Percentiles rank a stretch among this genome's conserved stretches.
Conservation (phyloP, 1,140 invertebrate species). For the Aphis craccivora region DNA sequence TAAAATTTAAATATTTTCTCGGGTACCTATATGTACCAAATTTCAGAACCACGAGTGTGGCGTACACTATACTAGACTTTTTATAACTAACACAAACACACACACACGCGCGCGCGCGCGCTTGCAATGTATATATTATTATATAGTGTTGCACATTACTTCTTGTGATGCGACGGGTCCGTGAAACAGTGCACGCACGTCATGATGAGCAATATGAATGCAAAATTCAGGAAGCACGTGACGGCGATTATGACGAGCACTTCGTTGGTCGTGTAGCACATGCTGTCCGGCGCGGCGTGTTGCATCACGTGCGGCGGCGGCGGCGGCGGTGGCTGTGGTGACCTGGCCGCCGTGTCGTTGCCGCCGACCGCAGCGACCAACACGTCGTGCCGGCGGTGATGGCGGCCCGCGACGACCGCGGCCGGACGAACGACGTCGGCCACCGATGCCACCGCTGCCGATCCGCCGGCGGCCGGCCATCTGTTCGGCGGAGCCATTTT, state of each 20-base stretch:
- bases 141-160: neutral
- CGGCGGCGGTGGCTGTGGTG: neutral
- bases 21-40: no score
- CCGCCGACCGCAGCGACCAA: neutral
- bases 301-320: neutral
- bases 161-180: conserved; percentile 51
- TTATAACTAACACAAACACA: no score
- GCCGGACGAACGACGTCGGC: neutral
- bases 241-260: conserved; percentile 62
- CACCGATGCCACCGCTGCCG: neutral
- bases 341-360: neutral
- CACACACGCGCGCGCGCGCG: no score
- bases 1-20: no score
- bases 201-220: conserved; percentile 62
- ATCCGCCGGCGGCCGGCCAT: neutral
- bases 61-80: no score
- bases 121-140: no score
- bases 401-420: no score
- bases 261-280: conserved; percentile 60
- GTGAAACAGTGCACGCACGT: conserved; percentile 62
- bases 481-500: conserved; percentile 1
- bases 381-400: neutral
- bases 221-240: conserved; percentile 63
- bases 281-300: conserved; percentile 36
- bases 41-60: no score